phyloP scores from a whole-genome alignment of 2,888 invertebrate species.

The Cataglyphis cursor region DNA sequence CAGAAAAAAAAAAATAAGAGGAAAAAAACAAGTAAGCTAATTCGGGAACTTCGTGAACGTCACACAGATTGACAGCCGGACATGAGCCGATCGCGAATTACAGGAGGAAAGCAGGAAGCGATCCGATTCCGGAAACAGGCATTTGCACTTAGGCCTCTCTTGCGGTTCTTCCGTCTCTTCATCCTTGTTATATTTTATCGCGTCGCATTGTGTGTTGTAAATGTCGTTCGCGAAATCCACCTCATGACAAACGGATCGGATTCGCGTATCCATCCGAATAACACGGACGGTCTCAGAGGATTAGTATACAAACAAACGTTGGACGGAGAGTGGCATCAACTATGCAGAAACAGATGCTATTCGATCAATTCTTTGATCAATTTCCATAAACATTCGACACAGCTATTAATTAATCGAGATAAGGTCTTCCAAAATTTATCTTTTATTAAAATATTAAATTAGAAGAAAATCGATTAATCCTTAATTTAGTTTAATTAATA shows the following conservation, averaged over 20 bases:
- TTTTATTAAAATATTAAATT: background rate
- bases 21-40: slow-evolving; percentile 37
- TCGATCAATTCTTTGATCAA: background rate
- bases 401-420: background rate
- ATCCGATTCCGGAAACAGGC: slow-evolving; percentile 79
- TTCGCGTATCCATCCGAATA: slow-evolving; percentile 15
- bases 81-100: slow-evolving; percentile 73
- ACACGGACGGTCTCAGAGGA: background rate
- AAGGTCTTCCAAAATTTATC: background rate
- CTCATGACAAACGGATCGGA: slow-evolving; percentile 18
- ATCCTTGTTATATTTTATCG: slow-evolving; percentile 29
- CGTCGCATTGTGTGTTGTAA: slow-evolving; percentile 15
- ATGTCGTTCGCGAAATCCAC: slow-evolving; percentile 28
- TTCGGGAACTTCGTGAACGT: slow-evolving; percentile 28
- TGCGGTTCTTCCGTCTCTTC: slow-evolving; percentile 54
- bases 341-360: background rate
- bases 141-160: slow-evolving; percentile 84
- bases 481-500: background rate
- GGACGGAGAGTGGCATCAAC: background rate
- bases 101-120: slow-evolving; percentile 69
- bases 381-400: background rate
- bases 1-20: background rate
- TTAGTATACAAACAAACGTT: background rate
- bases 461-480: background rate
- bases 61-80: slow-evolving; percentile 27